Evolutionary conservation across 2,888 invertebrate species (phyloP), one percentile per base, ranked within the genome.

Genomic region (Andrena minutula): DNA sequence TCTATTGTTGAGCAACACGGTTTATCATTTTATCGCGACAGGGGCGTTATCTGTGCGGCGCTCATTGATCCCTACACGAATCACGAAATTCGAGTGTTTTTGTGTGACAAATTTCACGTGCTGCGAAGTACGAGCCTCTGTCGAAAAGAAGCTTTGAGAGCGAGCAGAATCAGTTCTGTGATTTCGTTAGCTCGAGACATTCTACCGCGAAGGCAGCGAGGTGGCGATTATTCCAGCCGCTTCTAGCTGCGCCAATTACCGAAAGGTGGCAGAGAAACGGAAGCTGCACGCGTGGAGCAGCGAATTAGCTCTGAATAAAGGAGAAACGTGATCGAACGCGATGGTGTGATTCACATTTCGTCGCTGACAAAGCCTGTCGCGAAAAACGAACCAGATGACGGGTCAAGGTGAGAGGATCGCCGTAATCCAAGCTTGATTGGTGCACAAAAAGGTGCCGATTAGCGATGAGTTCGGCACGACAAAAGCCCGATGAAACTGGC

Each of bases 341-440:
- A n/a, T 47, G 35, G 2, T 10, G 63, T n/a, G 16, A 47, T 56
- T 28, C 47, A 26, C 47, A 70, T 70, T 77, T 32, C 20, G 12
- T 20, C 56, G 4, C 53, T 16, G 32, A 75, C 65, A 60, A 86
- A 58, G 53, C 8, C 23, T 20, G 60, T 63, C 26, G 61, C 53
- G 77, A 82, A 75, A 82, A 41, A 49, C 47, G 65, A 49, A 71
- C 32, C 41, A 41, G 41, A 41, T 83, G 82, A 83, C 79, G 56
- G 79, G 77, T 82, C 87, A 88, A 88, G 88, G 86, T 88, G 83
- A 88, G 85, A 88, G 79, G 82, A 93, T 92, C 91, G 91, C 84
- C 89, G 93, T 92, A 94, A 93, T 90, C 89, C 90, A 88, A 94
- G 93, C 93, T 93, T 91, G 88, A 94, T 94, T 93, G 92, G 85